These are phyloP conservation scores for Seriola dumerili DNA, from an alignment of 2,113 vertebrate genomes.

Conservation along the genomic window DNA sequence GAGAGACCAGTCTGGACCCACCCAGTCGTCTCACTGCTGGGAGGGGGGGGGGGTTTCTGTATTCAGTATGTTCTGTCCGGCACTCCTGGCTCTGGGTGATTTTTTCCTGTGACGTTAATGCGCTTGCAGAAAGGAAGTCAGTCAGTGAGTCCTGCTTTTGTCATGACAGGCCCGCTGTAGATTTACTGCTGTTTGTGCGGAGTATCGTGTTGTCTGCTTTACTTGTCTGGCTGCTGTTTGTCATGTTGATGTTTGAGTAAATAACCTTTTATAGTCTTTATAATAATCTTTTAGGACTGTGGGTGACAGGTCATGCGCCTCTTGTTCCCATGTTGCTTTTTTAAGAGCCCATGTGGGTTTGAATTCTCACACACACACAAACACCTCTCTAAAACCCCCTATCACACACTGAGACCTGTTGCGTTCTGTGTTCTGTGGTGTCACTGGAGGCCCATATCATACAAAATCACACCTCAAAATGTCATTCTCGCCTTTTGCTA, in stretches of 20 bases:
- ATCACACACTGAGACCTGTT: neutral
- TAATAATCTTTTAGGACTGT: neutral
- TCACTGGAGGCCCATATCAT: neutral
- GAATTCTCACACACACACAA: neutral
- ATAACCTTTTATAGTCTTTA: neutral
- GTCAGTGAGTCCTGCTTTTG: conserved; percentile 45
- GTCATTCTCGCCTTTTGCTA: conserved; percentile 28
- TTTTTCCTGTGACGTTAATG: conserved; percentile 73
- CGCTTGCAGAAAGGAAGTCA: conserved; percentile 65
- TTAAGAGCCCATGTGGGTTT: neutral
- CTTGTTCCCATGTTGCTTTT: neutral
- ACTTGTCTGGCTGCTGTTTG: conserved; percentile 18
- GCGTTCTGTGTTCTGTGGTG: conserved; percentile 9
- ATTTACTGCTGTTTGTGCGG: conserved; percentile 38
- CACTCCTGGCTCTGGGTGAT: conserved; percentile 17
- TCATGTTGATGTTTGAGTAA: conserved; percentile 23
- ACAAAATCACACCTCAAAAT: conserved; percentile 48
- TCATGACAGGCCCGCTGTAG: conserved; percentile 10
- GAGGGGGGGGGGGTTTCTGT: conserved; percentile 12
- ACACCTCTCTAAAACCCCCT: neutral
- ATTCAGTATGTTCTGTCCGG: conserved; percentile 44
- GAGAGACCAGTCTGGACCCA: conserved; percentile 44
- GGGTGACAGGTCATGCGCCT: neutral
- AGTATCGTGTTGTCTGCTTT: neutral
- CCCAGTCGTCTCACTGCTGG: conserved; percentile 30